These are phyloP conservation scores for Lapara coniferarum DNA, from an alignment of 2,888 invertebrate species.

Conservation along the genomic window DNA sequence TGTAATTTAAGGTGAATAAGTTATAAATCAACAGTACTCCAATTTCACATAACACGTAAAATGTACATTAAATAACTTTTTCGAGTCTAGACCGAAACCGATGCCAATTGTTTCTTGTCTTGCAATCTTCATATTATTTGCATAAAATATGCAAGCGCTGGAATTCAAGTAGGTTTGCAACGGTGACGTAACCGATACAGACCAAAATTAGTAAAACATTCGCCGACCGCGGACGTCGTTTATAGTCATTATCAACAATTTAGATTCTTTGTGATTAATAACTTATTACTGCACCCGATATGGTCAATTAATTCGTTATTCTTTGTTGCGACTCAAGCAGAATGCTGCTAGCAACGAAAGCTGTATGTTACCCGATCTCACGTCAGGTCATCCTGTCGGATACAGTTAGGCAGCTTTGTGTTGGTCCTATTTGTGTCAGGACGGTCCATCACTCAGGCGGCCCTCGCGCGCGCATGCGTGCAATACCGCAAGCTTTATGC, in stretches of 20 bases:
- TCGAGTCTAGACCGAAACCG: slow-evolving; percentile 54
- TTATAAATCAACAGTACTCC: slow-evolving; percentile 30
- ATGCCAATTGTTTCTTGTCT: slow-evolving; percentile 59
- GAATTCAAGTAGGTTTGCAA: slow-evolving; percentile 66
- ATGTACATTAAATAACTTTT: slow-evolving; percentile 40
- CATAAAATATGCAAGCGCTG: slow-evolving; percentile 73
- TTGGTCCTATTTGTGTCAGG: slow-evolving; percentile 69
- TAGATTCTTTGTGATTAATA: slow-evolving; percentile 66
- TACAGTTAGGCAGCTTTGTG: slow-evolving; percentile 74
- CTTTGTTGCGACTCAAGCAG: slow-evolving; percentile 49
- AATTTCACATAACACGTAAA: slow-evolving; percentile 31
- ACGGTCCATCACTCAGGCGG: slow-evolving; percentile 62
- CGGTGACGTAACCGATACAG: slow-evolving; percentile 69
- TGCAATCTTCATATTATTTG: slow-evolving; percentile 67
- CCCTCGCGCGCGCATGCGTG: slow-evolving; percentile 42
- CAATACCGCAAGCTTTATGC: slow-evolving; percentile 63
- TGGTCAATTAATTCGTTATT: slow-evolving; percentile 43
- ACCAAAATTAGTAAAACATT: slow-evolving; percentile 74
- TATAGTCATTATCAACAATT: slow-evolving; percentile 70
- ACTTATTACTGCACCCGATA: slow-evolving; percentile 57
- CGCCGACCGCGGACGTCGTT: slow-evolving; percentile 68
- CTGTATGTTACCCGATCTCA: slow-evolving; percentile 62
- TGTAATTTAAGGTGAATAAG: slow-evolving; percentile 2
- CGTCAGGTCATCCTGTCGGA: slow-evolving; percentile 67
- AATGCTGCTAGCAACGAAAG: slow-evolving; percentile 41